These are phyloP conservation scores for Caerostris extrusa DNA, from an alignment of 1,140 invertebrate species.

Conservation along the genomic window DNA sequence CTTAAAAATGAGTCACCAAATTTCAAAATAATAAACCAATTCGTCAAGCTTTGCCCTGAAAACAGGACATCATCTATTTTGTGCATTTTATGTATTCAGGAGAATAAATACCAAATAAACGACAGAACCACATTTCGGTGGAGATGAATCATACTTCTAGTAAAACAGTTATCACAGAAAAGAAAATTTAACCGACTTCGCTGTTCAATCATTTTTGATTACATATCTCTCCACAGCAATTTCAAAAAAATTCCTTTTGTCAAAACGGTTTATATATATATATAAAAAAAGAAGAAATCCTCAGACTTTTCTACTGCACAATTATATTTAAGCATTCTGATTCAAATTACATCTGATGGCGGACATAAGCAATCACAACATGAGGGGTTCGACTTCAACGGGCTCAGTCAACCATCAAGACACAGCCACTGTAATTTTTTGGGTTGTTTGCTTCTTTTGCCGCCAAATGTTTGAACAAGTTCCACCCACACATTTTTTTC, in stretches of 20 bases:
- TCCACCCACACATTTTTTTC: conserved; percentile 42
- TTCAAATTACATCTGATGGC: conserved; percentile 51
- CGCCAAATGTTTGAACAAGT: conserved; percentile 58
- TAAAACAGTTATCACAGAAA: background rate
- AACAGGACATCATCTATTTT: no score
- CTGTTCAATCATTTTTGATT: background rate
- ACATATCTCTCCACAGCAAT: background rate
- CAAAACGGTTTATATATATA: background rate
- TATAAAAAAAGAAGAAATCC: background rate
- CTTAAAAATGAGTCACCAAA: no score
- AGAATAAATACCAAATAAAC: no score
- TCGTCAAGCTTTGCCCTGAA: no score
- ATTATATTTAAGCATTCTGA: conserved; percentile 41
- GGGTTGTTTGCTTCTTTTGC: conserved; percentile 32
- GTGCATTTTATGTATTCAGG: no score
- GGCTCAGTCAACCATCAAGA: conserved; percentile 45
- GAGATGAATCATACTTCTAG: background rate
- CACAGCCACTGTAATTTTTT: conserved; percentile 58
- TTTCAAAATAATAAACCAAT: no score
- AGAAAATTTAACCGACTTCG: background rate
- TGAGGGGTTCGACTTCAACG: background rate
- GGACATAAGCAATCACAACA: conserved; percentile 37
- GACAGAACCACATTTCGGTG: no score
- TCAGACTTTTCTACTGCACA: background rate
- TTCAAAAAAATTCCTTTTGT: background rate